phyloP scores from a whole-genome alignment of 2,888 invertebrate species.

The Candidula unifasciata region DNA sequence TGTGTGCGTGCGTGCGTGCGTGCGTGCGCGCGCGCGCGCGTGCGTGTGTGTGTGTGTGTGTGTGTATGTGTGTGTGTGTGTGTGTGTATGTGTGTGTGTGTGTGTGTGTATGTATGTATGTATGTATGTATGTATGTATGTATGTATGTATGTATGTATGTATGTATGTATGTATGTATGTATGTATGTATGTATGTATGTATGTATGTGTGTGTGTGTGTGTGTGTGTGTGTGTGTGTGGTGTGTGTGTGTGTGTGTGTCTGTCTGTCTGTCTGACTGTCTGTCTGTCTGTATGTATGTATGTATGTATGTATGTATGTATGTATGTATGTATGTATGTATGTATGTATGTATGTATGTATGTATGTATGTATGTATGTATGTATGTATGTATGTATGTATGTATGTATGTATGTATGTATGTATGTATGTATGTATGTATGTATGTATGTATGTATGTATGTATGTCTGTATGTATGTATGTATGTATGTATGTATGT shows the following conservation, averaged over 20 bases:
- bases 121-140: not conserved
- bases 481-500: no score
- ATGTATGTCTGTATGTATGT: no score
- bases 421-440: no score
- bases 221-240: not conserved
- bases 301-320: not conserved
- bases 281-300: not conserved
- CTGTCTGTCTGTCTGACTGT: not conserved
- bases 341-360: not conserved
- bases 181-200: not conserved
- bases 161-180: not conserved
- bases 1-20: no score
- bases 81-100: not conserved
- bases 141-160: not conserved
- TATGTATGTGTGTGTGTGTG: not conserved
- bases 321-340: not conserved
- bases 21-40: not conserved
- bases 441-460: no score
- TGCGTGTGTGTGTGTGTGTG: constrained; percentile 10
- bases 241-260: not conserved
- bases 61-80: not conserved
- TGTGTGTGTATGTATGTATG: not conserved
- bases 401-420: no score
- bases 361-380: not conserved
- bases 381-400: not conserved